A percentile compares a stretch with the other conserved stretches of the same genome.
These are phyloP conservation scores for Caerostris darwini DNA, from an alignment of 1,140 invertebrate species.

Conservation along the genomic window DNA sequence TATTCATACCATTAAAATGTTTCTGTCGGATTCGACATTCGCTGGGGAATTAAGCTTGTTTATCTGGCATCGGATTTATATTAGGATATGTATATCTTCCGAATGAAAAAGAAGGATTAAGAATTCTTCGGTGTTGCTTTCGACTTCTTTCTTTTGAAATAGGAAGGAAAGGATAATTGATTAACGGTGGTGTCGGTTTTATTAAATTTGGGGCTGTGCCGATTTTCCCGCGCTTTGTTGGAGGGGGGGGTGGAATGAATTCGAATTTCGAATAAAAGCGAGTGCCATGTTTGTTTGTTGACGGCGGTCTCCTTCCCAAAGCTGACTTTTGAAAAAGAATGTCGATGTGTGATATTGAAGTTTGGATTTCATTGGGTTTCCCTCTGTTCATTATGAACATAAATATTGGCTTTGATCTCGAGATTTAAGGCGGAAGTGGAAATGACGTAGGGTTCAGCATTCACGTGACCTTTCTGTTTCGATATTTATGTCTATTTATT, in stretches of 20 bases:
- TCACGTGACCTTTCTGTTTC: no score
- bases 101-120: constrained; percentile 68
- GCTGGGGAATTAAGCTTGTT: not conserved
- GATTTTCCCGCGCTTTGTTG: not conserved
- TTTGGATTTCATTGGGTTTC: constrained; percentile 14
- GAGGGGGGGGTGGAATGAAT: not conserved
- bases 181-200: constrained; percentile 50
- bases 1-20: no score
- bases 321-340: not conserved
- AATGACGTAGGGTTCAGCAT: no score
- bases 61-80: constrained; percentile 13
- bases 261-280: not conserved
- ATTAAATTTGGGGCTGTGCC: constrained; percentile 49
- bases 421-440: not conserved
- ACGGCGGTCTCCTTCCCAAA: not conserved
- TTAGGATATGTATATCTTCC: constrained; percentile 38
- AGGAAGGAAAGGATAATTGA: constrained; percentile 39
- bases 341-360: constrained; percentile 12
- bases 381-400: not conserved
- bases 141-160: constrained; percentile 35
- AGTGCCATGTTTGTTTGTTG: not conserved
- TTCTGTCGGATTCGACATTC: no score
- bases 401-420: constrained; percentile 48
- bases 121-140: not conserved
- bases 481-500: no score